Evolutionary conservation across 2,888 invertebrate species (phyloP).

Genomic region (Drosophila atripex): DNA sequence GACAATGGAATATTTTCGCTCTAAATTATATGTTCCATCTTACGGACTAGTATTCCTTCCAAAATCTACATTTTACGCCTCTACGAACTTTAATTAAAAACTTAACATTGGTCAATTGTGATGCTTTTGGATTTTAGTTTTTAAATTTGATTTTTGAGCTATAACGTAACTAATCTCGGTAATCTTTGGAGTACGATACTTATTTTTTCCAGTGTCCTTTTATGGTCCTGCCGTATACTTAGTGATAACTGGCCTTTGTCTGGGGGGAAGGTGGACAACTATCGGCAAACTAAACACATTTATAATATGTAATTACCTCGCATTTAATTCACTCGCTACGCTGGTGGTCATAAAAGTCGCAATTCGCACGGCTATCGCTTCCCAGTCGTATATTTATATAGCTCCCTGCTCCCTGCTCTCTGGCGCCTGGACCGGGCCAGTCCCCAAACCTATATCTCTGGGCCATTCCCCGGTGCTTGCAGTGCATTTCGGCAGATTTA

Average conservation of each 20-base stretch:
- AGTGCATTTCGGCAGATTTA: constrained; percentile 70
- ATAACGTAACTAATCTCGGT: no score
- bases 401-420: constrained; percentile 41
- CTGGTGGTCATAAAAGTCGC: constrained; percentile 56
- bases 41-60: neutral
- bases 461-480: constrained; percentile 30
- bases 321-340: constrained; percentile 60
- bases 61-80: neutral
- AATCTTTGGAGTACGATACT: no score
- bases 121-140: neutral
- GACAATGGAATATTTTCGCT: neutral
- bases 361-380: constrained; percentile 54
- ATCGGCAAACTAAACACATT: constrained; percentile 47
- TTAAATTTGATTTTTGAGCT: neutral
- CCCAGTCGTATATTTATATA: constrained; percentile 65
- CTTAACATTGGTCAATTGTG: neutral
- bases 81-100: neutral
- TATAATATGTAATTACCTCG: constrained; percentile 62
- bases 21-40: neutral
- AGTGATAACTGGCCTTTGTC: constrained; percentile 26
- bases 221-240: constrained; percentile 8
- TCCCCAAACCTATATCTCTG: constrained; percentile 1
- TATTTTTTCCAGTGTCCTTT: neutral
- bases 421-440: neutral
- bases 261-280: constrained; percentile 8